Base-by-base conservation (phyloP, 2,888 invertebrate genomes). In the Tipula vernalis region DNA sequence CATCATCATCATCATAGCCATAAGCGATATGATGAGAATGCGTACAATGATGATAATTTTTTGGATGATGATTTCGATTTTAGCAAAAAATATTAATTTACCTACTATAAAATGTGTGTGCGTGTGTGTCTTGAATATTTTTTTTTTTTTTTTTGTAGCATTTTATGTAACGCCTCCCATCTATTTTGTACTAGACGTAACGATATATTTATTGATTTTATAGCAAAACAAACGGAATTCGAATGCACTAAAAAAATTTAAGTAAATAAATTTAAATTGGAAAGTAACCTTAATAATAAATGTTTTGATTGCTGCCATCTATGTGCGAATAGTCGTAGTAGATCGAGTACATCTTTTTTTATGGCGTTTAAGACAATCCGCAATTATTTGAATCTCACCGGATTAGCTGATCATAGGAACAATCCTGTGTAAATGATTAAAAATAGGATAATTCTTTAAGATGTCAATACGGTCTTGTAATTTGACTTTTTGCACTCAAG, bases 31-130 rank as follows among this genome's bases (percentile, higher is more conserved):
- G 87, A 87, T 36, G 87, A 87, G 42, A 86, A 86, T 36, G 87
- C 87, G 10, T 87, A 87, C 86, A 88, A 88, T 86, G 89, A 89
- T 83, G 88, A 88, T 83, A 88, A 88, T 87, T 88, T 88, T 83
- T 90, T 90, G 57, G 91, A 91, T 57, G 91, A 90, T 85, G 89
- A 90, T 28, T 91, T 89, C 84, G 91, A 90, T 42, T 91, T 90
- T 87, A 90, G 89, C 47, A 89, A 89, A 88, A 90, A 90, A 88
- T 91, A 89, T 87, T 90, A 89, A 87, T 18, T 71, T 8, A 28
- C 28, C 71, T 71, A 28, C 8, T 10, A 44, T 10, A 71, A 71
- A 28, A 88, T 42, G 87, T 41, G 8, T 86, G 28, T 87, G n/a
- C 36, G 8, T 5, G 44, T 84, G 8, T 5, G 44, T 84, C 83